Evolutionary conservation across 1,140 invertebrate genomes (phyloP).

Genomic region (Micrasema minimum): DNA sequence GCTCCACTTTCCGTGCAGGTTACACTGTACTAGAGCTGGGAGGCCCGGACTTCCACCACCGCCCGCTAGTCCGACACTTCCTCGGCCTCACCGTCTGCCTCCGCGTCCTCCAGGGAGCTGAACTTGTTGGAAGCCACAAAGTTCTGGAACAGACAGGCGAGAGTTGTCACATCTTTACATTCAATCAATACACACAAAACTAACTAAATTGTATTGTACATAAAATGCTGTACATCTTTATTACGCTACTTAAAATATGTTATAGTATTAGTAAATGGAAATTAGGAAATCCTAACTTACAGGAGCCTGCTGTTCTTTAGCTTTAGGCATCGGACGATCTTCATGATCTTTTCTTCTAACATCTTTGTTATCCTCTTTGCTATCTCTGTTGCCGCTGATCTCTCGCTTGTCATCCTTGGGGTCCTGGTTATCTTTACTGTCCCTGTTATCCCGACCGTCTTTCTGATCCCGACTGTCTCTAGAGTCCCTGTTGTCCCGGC

Average conservation of each 20-base stretch:
- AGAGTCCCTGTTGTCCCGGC: constrained; percentile 54
- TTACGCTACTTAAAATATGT: too few relatives aligned
- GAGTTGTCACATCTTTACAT: too few relatives aligned
- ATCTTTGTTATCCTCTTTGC: constrained; percentile 27
- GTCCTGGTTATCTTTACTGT: constrained; percentile 38
- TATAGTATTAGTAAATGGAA: neutral
- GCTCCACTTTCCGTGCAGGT: constrained; percentile 20
- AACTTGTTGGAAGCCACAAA: constrained; percentile 73
- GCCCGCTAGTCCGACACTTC: constrained; percentile 57
- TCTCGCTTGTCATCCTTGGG: constrained; percentile 51
- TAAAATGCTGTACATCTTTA: too few relatives aligned
- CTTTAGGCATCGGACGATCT: constrained; percentile 68
- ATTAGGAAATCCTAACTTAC: constrained; percentile 58
- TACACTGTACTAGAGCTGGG: neutral
- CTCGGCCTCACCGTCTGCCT: constrained; percentile 50
- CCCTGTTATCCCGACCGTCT: constrained; percentile 32
- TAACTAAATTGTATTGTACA: too few relatives aligned
- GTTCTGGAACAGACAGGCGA: constrained; percentile 65
- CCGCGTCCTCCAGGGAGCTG: constrained; percentile 64
- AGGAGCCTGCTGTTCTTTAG: constrained; percentile 72
- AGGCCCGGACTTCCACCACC: neutral
- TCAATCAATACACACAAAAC: too few relatives aligned
- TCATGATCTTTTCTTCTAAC: constrained; percentile 56
- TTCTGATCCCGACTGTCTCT: constrained; percentile 29
- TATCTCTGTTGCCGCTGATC: constrained; percentile 51